These are phyloP conservation scores for Caenorhabditis uteleia DNA, from an alignment of 2,888 invertebrate genomes.

Conservation along the genomic window DNA sequence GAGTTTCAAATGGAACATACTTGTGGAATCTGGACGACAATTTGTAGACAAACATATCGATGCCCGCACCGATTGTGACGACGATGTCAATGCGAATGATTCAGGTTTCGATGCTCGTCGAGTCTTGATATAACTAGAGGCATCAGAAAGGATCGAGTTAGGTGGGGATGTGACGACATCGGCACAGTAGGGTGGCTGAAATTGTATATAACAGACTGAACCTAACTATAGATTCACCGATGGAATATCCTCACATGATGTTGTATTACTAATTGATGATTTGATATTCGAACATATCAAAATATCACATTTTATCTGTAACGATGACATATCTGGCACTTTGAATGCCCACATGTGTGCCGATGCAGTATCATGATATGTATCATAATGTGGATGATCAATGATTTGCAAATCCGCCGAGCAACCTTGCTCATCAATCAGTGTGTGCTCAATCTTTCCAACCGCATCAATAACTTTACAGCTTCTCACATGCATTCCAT, in stretches of 20 bases:
- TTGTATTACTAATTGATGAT: conserved; percentile 52
- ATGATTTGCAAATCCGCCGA: conserved; percentile 68
- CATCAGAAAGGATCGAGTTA: conserved; percentile 66
- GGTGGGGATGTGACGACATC: conserved; percentile 66
- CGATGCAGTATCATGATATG: conserved; percentile 66
- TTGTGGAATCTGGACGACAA: conserved; percentile 23
- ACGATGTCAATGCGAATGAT: conserved; percentile 10
- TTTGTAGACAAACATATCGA: conserved; percentile 41
- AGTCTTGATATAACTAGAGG: conserved; percentile 42
- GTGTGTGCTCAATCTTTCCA: conserved; percentile 57
- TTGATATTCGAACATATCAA: conserved; percentile 66
- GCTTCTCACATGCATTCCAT: conserved; percentile 66
- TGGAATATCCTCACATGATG: conserved; percentile 60
- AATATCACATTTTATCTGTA: conserved; percentile 63
- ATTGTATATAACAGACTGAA: not conserved
- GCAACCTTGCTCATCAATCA: conserved; percentile 67
- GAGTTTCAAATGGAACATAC: too few species aligned
- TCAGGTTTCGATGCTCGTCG: conserved; percentile 37
- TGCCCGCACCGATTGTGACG: conserved; percentile 37
- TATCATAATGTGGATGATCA: conserved; percentile 69
- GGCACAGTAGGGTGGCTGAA: conserved; percentile 68
- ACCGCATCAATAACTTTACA: conserved; percentile 64
- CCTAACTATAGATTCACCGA: conserved; percentile 50
- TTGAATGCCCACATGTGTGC: conserved; percentile 69
- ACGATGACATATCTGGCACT: conserved; percentile 63